These are phyloP conservation scores for Machaerirhynchus nigripectus DNA, from an alignment of 2,113 vertebrate species.

Conservation along the genomic window DNA sequence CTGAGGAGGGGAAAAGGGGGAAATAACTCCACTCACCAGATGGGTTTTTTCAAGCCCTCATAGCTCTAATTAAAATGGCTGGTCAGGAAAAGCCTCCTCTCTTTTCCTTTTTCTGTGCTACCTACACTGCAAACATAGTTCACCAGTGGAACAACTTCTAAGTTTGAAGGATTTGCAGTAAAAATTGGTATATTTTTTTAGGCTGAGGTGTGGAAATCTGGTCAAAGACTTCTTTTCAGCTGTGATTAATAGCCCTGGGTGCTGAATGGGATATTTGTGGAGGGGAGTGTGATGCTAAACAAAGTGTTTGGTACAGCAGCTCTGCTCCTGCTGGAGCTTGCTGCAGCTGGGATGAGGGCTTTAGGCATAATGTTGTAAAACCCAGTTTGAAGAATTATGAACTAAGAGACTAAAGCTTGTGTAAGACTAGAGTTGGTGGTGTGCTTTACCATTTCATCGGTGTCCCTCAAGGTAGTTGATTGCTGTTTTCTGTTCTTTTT, in stretches of 20 bases:
- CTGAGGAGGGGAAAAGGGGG: background rate
- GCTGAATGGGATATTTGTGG: background rate
- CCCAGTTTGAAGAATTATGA: background rate
- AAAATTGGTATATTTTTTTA: background rate
- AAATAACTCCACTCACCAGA: background rate
- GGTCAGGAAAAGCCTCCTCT: constrained; percentile 39
- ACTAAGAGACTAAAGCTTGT: background rate
- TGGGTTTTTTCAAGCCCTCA: background rate
- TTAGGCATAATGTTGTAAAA: background rate
- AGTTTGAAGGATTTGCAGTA: constrained; percentile 1
- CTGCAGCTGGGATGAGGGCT: background rate
- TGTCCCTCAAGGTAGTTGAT: background rate
- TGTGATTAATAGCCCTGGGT: background rate
- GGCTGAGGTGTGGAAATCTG: background rate
- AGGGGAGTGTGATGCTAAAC: background rate
- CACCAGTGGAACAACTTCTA: background rate
- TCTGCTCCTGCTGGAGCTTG: background rate
- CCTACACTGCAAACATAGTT: background rate
- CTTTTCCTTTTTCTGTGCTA: constrained; percentile 21
- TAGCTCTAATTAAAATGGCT: constrained; percentile 35
- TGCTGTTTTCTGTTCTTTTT: background rate
- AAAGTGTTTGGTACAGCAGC: background rate
- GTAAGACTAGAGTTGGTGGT: background rate
- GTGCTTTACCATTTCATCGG: background rate
- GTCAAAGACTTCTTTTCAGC: background rate